These are phyloP conservation scores for Heterocephalus glaber DNA, from an alignment of 2,113 vertebrate species.

Conservation along the genomic window DNA sequence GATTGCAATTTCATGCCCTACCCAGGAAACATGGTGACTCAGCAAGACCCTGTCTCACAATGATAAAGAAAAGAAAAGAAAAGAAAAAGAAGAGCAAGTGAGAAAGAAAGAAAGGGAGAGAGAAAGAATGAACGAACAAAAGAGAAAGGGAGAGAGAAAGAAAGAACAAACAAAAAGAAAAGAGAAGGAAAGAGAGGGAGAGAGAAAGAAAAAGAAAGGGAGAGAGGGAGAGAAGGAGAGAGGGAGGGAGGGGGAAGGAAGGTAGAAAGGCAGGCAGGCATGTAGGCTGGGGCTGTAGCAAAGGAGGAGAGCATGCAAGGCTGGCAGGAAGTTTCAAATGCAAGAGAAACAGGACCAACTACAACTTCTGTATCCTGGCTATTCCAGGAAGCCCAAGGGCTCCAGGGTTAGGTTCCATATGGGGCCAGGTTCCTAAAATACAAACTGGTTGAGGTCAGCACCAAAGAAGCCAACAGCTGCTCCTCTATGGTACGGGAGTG, in stretches of 20 bases:
- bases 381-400: not conserved
- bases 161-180: not conserved
- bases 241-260: too few species aligned
- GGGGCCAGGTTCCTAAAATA: slow-evolving; percentile 41
- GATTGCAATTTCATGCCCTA: not conserved
- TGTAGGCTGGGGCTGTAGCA: not conserved
- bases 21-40: not conserved
- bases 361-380: not conserved
- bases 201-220: too few species aligned
- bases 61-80: not conserved
- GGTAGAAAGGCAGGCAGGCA: not conserved
- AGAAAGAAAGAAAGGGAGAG: not conserved
- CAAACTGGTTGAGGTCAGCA: slow-evolving; percentile 23
- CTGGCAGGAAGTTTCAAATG: not conserved
- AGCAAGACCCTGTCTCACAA: not conserved
- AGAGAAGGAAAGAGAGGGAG: not conserved
- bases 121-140: not conserved
- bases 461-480: slow-evolving; percentile 19
- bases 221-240: not conserved
- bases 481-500: not conserved
- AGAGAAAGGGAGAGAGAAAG: too few species aligned
- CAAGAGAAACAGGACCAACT: not conserved
- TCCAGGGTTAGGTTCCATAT: not conserved
- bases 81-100: not conserved
- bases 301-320: not conserved